These are phyloP conservation scores for Staurois parvus DNA, from an alignment of 2,797 vertebrate genomes.

Conservation along the genomic window DNA sequence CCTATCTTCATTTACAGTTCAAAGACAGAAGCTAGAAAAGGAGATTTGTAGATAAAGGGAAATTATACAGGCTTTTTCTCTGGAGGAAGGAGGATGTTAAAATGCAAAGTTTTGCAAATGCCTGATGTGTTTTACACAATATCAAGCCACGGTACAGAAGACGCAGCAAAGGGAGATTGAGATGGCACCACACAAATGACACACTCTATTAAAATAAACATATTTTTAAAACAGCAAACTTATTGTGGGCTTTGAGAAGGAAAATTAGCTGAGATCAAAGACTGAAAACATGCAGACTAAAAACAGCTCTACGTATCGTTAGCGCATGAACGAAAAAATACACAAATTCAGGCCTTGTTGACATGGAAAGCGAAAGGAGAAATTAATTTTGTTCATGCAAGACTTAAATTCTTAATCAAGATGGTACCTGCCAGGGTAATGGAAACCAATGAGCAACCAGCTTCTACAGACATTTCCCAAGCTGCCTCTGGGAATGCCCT, in stretches of 20 bases:
- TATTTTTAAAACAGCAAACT: background rate
- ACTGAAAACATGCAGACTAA: background rate
- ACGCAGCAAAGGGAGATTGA: background rate
- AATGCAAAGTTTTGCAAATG: slow-evolving; percentile 29
- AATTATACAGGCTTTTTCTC: slow-evolving; percentile 64
- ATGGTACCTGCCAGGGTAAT: background rate
- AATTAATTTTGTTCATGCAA: background rate
- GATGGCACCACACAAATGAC: slow-evolving; percentile 2
- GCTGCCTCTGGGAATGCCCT: no score
- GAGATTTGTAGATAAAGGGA: slow-evolving; percentile 67
- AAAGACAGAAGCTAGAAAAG: slow-evolving; percentile 59
- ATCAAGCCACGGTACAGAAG: slow-evolving; percentile 14
- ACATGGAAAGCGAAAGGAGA: background rate
- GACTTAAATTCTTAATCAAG: background rate
- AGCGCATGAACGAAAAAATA: background rate
- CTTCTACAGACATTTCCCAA: background rate
- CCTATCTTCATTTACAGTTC: slow-evolving; percentile 63
- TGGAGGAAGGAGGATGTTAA: background rate
- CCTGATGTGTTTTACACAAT: background rate
- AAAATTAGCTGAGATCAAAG: background rate
- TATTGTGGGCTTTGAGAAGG: background rate
- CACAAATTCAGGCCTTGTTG: background rate
- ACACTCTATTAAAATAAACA: background rate
- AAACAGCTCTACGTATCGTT: background rate
- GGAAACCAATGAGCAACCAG: background rate